Percentiles rank a stretch among this genome's conserved stretches.
Conservation (phyloP, 1,140 invertebrate genomes). For the Ctenoplectra terminalis region DNA sequence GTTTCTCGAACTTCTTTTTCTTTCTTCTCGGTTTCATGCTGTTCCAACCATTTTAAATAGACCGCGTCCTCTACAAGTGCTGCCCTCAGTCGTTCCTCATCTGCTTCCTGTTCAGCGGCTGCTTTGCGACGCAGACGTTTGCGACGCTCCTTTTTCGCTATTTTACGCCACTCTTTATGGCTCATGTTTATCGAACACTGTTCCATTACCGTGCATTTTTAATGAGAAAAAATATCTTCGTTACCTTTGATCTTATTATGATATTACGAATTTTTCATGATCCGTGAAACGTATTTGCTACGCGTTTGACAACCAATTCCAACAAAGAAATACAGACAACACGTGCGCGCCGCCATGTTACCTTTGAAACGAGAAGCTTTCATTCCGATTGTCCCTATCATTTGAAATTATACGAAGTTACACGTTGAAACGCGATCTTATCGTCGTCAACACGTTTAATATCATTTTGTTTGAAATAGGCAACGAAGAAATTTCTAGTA, state of each 20-base stretch:
- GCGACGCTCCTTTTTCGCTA: slow-evolving; percentile 85
- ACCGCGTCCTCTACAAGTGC: slow-evolving; percentile 71
- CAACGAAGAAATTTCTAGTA: not conserved
- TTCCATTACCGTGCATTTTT: slow-evolving; percentile 50
- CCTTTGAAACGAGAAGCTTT: not conserved
- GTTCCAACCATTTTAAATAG: slow-evolving; percentile 81
- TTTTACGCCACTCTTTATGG: slow-evolving; percentile 85
- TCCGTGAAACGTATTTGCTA: not conserved
- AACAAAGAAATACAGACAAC: not conserved
- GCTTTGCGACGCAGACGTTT: slow-evolving; percentile 82
- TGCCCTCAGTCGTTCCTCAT: slow-evolving; percentile 67
- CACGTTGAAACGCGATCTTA: not conserved
- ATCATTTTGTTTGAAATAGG: not conserved
- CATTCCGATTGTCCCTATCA: not conserved
- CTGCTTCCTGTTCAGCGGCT: slow-evolving; percentile 77
- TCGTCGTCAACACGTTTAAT: not conserved
- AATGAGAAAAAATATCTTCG: not conserved
- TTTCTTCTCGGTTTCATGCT: slow-evolving; percentile 79
- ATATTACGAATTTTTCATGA: not conserved
- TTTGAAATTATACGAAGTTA: not conserved
- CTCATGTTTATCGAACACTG: not conserved
- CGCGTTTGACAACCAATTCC: not conserved
- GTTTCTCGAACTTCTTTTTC: slow-evolving; percentile 79
- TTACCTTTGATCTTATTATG: not conserved
- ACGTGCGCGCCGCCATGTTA: slow-evolving; percentile 57